Base-by-base conservation (phyloP, 2,113 vertebrate genomes). In the Podarcis cretensis region DNA sequence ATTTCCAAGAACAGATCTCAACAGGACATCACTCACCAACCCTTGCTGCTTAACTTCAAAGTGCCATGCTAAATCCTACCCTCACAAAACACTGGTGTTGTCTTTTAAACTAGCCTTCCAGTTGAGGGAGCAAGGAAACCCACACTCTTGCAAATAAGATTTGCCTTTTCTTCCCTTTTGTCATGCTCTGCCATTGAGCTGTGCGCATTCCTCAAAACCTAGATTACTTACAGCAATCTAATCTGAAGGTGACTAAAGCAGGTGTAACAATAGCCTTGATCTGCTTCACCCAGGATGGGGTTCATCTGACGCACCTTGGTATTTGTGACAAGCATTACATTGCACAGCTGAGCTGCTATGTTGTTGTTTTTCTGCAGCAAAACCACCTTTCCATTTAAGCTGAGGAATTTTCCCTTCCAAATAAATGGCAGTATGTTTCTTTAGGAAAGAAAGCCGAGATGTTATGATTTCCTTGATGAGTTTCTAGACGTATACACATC, bases 401-500 rank as follows among this genome's bases (percentile, higher is more conserved):
- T 68, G 59, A 75, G 48, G n/a, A 65, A 8, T 21, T 12, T 37
- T 86, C 27, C 78, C 87, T 87, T 92, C 81, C 65, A 83, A 89
- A 76, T 73, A 93, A 95, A 87, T 86, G 32, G 88, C 88, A 89
- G 90, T 91, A 59, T 21, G 25, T 86, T 86, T 90, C 80, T 78
- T 78, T 90, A 90, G 87, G 80, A 81, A 76, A 92, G 88, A 84
- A 85, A 88, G 78, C 86, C 87, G 57, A 85, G 37, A 91, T 87
- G 91, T 89, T 87, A 91, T 65, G 68, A 89, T 94, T 91, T 93
- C 84, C 94, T 91, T 91, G 83, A 89, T 84, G 87, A 83, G 66
- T 87, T 94, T 92, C 90, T 91, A 90, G 92, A 95, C 92, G 94
- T 43, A 59, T 81, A 65, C 35, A 23, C 83, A 91, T 88, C 84